Conservation (phyloP, 2,797 vertebrate species). For the Sebastiscus tertius region DNA sequence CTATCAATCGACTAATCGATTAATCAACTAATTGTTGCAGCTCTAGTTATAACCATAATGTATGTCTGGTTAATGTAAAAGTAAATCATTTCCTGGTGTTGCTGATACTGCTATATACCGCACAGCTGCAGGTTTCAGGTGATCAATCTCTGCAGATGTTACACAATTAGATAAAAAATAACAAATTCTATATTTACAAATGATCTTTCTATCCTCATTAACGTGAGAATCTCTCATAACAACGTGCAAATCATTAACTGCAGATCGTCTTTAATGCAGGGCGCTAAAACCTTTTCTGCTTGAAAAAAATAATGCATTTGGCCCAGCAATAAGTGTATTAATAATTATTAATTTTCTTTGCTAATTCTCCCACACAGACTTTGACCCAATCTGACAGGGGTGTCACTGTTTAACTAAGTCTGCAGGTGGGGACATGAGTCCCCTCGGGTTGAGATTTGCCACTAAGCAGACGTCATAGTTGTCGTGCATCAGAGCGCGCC, state of each 20-base stretch:
- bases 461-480: slow-evolving; percentile 97
- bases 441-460: slow-evolving; percentile 93
- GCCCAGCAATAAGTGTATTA: slow-evolving; percentile 60
- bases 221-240: neutral
- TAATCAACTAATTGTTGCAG: neutral
- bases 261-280: slow-evolving; percentile 34
- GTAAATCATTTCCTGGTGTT: neutral
- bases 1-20: neutral
- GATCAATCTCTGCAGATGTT: slow-evolving; percentile 12
- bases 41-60: neutral
- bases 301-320: slow-evolving; percentile 44
- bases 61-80: neutral
- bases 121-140: slow-evolving; percentile 7
- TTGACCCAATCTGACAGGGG: slow-evolving; percentile 33
- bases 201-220: neutral
- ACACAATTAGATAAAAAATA: neutral
- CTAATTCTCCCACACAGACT: slow-evolving; percentile 37
- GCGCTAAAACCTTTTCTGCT: slow-evolving; percentile 32
- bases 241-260: slow-evolving; percentile 40
- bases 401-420: slow-evolving; percentile 83
- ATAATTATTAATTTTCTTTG: slow-evolving; percentile 39
- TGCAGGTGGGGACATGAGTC: slow-evolving; percentile 92
- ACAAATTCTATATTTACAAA: slow-evolving; percentile 58
- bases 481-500: slow-evolving; percentile 93
- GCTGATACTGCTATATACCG: neutral